A percentile compares a stretch with the other conserved stretches of the same genome.
Conservation (phyloP, 2,113 vertebrate genomes). For the Pteruthius melanotis region DNA sequence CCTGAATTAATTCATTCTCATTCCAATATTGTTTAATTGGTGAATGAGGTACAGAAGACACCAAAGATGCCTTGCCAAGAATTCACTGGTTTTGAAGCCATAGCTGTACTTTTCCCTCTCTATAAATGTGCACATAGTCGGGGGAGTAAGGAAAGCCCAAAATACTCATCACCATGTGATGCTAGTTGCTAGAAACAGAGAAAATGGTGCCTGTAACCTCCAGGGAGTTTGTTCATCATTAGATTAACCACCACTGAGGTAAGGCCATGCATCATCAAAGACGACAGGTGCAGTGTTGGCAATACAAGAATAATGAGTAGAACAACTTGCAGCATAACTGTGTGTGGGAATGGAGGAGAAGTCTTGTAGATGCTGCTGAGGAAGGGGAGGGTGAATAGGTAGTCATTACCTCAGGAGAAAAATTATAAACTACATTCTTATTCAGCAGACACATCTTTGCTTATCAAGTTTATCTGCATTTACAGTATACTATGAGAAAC, state of each 20-base stretch:
- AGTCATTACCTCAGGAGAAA: conserved; percentile 10
- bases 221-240: conserved; percentile 53
- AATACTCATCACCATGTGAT: conserved; percentile 39
- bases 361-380: background rate
- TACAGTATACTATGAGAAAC: background rate
- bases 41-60: background rate
- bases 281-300: background rate
- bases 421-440: background rate
- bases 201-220: conserved; percentile 52
- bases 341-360: background rate
- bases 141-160: background rate
- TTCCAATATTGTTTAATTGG: background rate
- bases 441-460: background rate
- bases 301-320: conserved; percentile 34
- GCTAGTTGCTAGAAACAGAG: conserved; percentile 29
- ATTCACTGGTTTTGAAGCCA: background rate
- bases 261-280: conserved; percentile 53
- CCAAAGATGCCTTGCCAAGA: background rate
- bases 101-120: background rate
- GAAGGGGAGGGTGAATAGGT: background rate
- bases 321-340: conserved; percentile 25
- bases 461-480: conserved; percentile 21
- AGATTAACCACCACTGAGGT: conserved; percentile 55
- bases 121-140: background rate
- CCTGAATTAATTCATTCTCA: background rate